Evolutionary conservation across 2,888 invertebrate species (phyloP), one percentile per base, ranked within the genome.

Genomic region (Caenorhabditis auriculariae): DNA sequence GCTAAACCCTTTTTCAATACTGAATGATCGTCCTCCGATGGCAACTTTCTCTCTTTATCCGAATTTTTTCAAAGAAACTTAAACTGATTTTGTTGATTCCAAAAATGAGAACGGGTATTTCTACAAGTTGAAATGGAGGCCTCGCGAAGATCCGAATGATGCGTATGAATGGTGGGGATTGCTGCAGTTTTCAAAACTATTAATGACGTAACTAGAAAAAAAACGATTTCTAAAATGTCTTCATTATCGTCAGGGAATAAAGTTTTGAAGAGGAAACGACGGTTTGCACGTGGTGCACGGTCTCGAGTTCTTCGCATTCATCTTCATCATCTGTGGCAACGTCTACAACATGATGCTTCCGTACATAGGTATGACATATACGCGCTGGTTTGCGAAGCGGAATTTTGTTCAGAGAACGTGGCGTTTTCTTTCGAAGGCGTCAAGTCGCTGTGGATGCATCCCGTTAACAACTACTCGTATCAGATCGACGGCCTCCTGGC

Each of bases 261-360:
- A n/a, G n/a, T n/a, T n/a, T n/a, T n/a, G n/a, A n/a, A n/a, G n/a
- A n/a, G n/a, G n/a, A 17, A 15, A 4, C 21, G 19, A n/a, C 39
- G 43, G n/a, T 38, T 50, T 73, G 3, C 69, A 73, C 42, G 52
- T 53, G 15, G 63, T 70, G 1, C 71, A 72, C 24, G 73, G 73
- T 15, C 50, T 71, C 7, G 66, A 69, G 29, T 63, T 73, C 28
- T 17, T 68, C 7, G 43, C 72, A 1, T 66, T 68, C 37, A 54
- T 76, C 48, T 37, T 60, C 15, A 52, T 79, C 4, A 58, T 77
- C 21, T 54, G 54, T 19, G 80, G 80, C 44, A 63, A 73, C 55
- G 73, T 76, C 23, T 79, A 76, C 61, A 77, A 71, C 49, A 46
- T 70, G 6, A 74, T 77, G 63, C 70, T 77, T 39, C 79, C 79